A percentile compares a stretch with the other conserved stretches of the same genome.
phyloP scores from a whole-genome alignment of 2,888 invertebrate species.

The Meliscaeva auricollis region DNA sequence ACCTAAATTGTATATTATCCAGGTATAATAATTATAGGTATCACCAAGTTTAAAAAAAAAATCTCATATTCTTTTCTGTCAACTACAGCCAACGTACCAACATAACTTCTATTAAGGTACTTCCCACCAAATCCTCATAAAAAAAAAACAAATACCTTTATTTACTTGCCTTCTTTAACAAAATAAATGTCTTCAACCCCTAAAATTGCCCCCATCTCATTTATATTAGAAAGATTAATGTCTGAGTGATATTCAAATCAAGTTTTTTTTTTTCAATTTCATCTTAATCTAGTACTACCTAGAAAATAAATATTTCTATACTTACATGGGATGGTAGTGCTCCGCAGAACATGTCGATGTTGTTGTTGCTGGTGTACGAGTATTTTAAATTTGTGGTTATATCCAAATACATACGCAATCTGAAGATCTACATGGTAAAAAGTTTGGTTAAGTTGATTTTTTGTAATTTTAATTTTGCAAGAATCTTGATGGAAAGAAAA shows the following conservation, averaged over 20 bases:
- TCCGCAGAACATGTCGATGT: conserved; percentile 40
- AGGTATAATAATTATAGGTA: too few relatives aligned
- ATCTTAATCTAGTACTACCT: conserved; percentile 26
- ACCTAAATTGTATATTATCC: too few relatives aligned
- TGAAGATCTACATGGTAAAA: conserved; percentile 56
- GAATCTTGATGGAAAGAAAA: background rate
- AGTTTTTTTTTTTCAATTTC: conserved; percentile 32
- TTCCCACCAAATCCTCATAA: too few relatives aligned
- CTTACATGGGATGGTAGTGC: conserved; percentile 67
- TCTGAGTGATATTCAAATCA: conserved; percentile 34
- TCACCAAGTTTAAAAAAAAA: too few relatives aligned
- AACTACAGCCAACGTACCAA: too few relatives aligned
- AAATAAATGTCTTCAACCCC: conserved; percentile 11
- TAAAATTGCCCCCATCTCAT: conserved; percentile 1
- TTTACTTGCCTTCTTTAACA: background rate
- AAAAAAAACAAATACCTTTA: too few relatives aligned
- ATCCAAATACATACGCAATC: conserved; percentile 21
- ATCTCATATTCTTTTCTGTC: too few relatives aligned
- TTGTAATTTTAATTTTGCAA: background rate
- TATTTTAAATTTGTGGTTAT: conserved; percentile 43
- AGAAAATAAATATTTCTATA: conserved; percentile 10
- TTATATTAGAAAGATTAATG: conserved; percentile 11
- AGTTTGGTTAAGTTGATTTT: conserved; percentile 52
- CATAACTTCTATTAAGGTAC: too few relatives aligned
- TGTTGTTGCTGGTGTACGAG: conserved; percentile 27